phyloP scores from a whole-genome alignment of 2,797 vertebrate species.

The Tarsius wallacei region DNA sequence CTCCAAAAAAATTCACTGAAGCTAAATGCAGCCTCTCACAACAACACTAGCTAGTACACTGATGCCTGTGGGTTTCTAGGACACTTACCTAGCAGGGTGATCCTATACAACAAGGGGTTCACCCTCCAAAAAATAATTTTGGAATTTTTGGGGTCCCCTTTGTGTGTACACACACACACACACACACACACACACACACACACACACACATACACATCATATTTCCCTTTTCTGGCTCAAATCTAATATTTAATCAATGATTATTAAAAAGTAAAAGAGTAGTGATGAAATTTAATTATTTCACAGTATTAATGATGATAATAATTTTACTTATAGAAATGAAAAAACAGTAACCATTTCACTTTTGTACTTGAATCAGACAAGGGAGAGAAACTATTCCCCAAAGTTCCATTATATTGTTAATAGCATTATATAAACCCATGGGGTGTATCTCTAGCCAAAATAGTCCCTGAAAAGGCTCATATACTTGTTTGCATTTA shows the following conservation, averaged over 20 bases:
- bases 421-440: constrained; percentile 28
- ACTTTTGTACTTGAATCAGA: constrained; percentile 39
- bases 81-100: too few relatives aligned
- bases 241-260: constrained; percentile 54
- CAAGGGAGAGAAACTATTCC: not conserved
- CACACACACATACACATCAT: too few relatives aligned
- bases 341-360: constrained; percentile 34
- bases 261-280: constrained; percentile 64
- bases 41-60: too few relatives aligned
- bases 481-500: constrained; percentile 1
- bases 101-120: too few relatives aligned
- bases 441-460: not conserved
- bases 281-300: constrained; percentile 62
- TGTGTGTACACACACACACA: too few relatives aligned
- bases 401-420: not conserved
- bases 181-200: too few relatives aligned
- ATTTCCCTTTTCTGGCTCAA: not conserved
- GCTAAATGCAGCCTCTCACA: too few relatives aligned
- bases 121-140: too few relatives aligned
- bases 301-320: constrained; percentile 61
- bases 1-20: too few relatives aligned
- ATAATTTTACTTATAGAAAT: constrained; percentile 61
- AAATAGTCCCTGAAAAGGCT: constrained; percentile 4
- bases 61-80: too few relatives aligned
- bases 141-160: too few relatives aligned